Percentiles rank a stretch among this genome's conserved stretches.
phyloP scores from a whole-genome alignment of 2,888 invertebrate species.

The Hypercompe scribonia region DNA sequence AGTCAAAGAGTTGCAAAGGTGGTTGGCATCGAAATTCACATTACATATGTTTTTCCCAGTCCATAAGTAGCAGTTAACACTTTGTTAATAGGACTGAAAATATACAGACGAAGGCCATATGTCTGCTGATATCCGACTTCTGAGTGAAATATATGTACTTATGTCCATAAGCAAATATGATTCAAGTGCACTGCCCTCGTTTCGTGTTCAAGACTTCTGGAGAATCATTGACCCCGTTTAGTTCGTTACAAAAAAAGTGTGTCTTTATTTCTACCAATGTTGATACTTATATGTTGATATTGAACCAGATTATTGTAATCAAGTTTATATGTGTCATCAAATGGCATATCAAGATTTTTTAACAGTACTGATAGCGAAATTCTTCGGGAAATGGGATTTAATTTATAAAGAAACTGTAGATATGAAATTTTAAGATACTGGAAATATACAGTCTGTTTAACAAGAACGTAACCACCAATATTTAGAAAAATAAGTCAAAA shows the following conservation, averaged over 20 bases:
- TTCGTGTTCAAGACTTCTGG: conserved; percentile 53
- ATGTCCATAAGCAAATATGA: conserved; percentile 36
- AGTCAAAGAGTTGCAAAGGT: conserved; percentile 24
- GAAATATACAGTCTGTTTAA: no score
- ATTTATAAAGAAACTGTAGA: neutral
- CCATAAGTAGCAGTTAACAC: neutral
- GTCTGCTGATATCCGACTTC: neutral
- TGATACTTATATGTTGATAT: neutral
- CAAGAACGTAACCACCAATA: no score
- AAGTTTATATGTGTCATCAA: neutral
- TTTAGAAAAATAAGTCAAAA: no score
- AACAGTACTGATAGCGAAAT: neutral
- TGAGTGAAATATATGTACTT: conserved; percentile 49
- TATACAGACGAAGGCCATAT: neutral
- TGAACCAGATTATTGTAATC: neutral
- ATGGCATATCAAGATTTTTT: neutral
- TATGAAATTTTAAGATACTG: neutral
- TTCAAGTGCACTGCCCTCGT: conserved; percentile 71
- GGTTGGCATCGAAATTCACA: conserved; percentile 31
- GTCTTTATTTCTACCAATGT: conserved; percentile 2
- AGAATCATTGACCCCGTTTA: conserved; percentile 54
- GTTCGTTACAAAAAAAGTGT: conserved; percentile 21
- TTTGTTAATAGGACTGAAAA: conserved; percentile 3
- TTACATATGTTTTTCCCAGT: conserved; percentile 6
- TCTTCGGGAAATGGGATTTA: neutral